Percentiles rank a stretch among this genome's conserved stretches.
phyloP scores from a whole-genome alignment of 2,797 vertebrate genomes.

The Phalanger gymnotis region DNA sequence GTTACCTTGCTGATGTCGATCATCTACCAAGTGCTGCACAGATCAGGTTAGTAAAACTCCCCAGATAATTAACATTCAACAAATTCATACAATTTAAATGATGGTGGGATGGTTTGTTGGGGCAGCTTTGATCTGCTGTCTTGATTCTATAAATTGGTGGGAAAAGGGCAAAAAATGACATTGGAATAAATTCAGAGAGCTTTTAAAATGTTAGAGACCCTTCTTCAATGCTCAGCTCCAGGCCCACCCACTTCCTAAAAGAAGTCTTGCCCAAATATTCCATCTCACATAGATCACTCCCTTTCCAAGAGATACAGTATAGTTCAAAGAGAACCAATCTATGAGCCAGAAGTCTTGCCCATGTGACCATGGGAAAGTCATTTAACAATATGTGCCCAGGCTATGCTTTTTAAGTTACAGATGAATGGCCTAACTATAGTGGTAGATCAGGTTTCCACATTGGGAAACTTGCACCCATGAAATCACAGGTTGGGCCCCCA shows the following conservation, averaged over 20 bases:
- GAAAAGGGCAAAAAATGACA: background rate
- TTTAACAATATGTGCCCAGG: background rate
- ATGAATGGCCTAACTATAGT: background rate
- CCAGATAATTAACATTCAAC: background rate
- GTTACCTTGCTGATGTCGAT: slow-evolving; percentile 97
- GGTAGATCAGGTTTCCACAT: background rate
- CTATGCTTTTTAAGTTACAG: background rate
- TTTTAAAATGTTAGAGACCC: background rate
- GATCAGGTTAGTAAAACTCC: slow-evolving; percentile 88
- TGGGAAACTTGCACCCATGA: background rate
- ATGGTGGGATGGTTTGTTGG: background rate
- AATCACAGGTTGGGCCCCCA: background rate
- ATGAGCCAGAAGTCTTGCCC: background rate
- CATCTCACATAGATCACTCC: background rate
- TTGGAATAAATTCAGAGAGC: background rate
- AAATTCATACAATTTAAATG: background rate
- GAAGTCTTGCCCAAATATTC: background rate
- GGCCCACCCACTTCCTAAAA: background rate
- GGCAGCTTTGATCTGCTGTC: background rate
- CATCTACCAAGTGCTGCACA: slow-evolving; percentile 95
- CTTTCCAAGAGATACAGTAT: background rate
- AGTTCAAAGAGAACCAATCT: no score
- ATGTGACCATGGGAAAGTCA: background rate
- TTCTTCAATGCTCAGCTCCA: background rate
- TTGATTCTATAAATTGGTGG: background rate